These are phyloP conservation scores for Drosophila suzukii DNA, from an alignment of 1,140 invertebrate genomes.

Conservation along the genomic window DNA sequence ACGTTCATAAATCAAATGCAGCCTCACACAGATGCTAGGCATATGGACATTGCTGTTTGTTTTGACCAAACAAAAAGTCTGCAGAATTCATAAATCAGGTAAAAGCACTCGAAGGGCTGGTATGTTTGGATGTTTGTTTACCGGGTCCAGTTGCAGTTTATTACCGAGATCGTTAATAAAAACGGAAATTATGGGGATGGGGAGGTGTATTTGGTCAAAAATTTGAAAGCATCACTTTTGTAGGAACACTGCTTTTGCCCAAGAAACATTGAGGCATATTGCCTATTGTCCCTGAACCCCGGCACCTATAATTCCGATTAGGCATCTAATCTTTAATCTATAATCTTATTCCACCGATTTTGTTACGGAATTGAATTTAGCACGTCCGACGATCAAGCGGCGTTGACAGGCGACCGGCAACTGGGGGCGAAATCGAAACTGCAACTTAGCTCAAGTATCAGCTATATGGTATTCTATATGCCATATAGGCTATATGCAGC, in stretches of 20 bases:
- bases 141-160: conserved; percentile 3
- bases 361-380: not conserved
- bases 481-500: not conserved
- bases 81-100: conserved; percentile 38
- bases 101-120: conserved; percentile 14
- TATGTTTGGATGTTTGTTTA: not conserved
- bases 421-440: conserved; percentile 50
- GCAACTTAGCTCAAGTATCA: conserved; percentile 33
- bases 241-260: too few species aligned
- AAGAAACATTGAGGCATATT: too few species aligned
- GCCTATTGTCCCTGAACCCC: conserved; percentile 4
- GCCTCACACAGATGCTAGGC: conserved; percentile 2
- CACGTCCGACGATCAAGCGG: conserved; percentile 40
- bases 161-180: conserved; percentile 20
- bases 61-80: conserved; percentile 36
- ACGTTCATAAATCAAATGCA: conserved; percentile 65
- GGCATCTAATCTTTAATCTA: conserved; percentile 8
- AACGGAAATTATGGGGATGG: not conserved
- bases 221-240: not conserved
- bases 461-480: not conserved
- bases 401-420: conserved; percentile 49
- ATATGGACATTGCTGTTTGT: conserved; percentile 26
- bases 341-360: conserved; percentile 2
- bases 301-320: conserved; percentile 4
- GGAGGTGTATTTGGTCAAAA: not conserved